Base-by-base conservation (phyloP, 1,140 invertebrate species). In the Cylas formicarius region DNA sequence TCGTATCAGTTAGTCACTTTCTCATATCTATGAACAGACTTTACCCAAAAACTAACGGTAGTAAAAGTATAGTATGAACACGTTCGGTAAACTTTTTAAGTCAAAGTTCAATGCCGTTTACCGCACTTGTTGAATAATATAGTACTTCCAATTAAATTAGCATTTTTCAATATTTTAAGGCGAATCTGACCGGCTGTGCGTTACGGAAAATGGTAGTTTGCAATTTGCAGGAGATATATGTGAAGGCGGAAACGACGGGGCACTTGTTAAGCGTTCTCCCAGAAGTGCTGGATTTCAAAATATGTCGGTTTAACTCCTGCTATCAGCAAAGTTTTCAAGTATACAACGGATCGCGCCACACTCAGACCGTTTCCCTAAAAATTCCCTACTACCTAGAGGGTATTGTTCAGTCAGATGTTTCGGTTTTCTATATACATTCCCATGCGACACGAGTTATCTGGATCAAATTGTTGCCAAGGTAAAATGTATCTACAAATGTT, bases 321-420 rank as follows among this genome's bases (percentile, higher is more conserved):
- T 61, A 61, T 42, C 57, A 59, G 37, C 14, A 53, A 26, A 42
- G 22, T n/a, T 57, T 57, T 22, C 39, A 49, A 10, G 11, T 61
- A 3, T 14, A 17, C 8, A 61, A 61, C 28, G 32, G 24, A 10
- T 50, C 53, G 8, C 35, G 34, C 6, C 26, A 34, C 3, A 44
- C 35, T 7, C 49, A 59, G 38, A 46, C 53, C 0, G 20, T 61
- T 2, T 17, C 36, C 2, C 23, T 61, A 7, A 47, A 50, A 36
- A 45, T 59, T 37, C 57, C 59, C 3, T 34, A 38, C 2, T 14
- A n/a, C 18, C 39, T 61, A 16, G 43, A 35, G 10, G 26, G 40
- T 17, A 54, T 56, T 24, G 27, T 61, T n/a, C 37, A 35, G 8
- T 18, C 39, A 1, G 55, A 50, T 31, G 24, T 33, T 9, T 28